phyloP scores from a whole-genome alignment of 1,140 invertebrate species.

The Chlorops oryzae region DNA sequence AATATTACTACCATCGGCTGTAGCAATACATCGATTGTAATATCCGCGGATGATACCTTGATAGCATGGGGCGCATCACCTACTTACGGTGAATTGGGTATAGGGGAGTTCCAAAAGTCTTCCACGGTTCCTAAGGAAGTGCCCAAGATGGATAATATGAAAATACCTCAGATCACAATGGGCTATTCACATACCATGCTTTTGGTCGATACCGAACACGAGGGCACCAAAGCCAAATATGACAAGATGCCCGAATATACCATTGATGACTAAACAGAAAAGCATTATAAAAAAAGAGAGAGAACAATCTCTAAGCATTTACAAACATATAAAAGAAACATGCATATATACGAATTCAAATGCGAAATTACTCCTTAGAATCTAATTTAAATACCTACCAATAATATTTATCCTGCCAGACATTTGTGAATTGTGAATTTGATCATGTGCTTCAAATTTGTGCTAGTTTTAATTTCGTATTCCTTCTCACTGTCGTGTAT shows the following conservation, averaged over 20 bases:
- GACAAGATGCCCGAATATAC: constrained; percentile 50
- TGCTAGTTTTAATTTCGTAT: neutral
- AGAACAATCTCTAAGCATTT: neutral
- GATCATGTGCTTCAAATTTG: neutral
- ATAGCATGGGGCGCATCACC: constrained; percentile 89
- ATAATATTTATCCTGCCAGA: too few relatives aligned
- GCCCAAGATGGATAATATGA: constrained; percentile 71
- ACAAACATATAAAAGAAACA: neutral
- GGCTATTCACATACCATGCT: constrained; percentile 78
- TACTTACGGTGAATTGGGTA: constrained; percentile 86
- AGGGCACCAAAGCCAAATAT: constrained; percentile 51
- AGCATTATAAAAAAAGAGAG: neutral
- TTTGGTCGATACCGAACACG: constrained; percentile 50
- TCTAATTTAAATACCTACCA: too few relatives aligned
- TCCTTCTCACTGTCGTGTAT: neutral
- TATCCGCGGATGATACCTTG: constrained; percentile 82
- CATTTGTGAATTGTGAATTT: constrained; percentile 1
- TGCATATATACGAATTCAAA: too few relatives aligned
- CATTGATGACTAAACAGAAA: constrained; percentile 36
- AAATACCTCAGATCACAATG: constrained; percentile 74
- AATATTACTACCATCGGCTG: constrained; percentile 76
- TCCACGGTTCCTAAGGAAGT: constrained; percentile 86
- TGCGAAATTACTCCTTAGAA: too few relatives aligned
- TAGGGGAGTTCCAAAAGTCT: constrained; percentile 82
- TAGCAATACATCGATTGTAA: constrained; percentile 73